Conservation (phyloP, 2,888 invertebrate species). For the Synergus gifuensis region DNA sequence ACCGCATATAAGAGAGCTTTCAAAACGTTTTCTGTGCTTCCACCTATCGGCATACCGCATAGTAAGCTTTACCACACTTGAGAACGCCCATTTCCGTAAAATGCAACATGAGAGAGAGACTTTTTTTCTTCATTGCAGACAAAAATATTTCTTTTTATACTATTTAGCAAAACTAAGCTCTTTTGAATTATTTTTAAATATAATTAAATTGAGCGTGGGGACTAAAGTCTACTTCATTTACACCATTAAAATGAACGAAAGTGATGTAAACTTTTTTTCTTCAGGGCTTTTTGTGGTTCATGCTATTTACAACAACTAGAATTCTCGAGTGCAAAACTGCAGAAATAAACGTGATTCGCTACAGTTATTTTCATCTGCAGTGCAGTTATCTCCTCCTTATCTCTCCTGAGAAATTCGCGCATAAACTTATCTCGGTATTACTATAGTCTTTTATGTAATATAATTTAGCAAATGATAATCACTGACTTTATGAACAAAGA, state of each 20-base stretch:
- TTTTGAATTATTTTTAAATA: no score
- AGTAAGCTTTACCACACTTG: neutral
- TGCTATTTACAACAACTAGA: neutral
- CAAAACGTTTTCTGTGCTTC: slow-evolving; percentile 18
- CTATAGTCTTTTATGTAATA: neutral
- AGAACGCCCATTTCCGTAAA: slow-evolving; percentile 5
- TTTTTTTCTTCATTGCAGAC: slow-evolving; percentile 7
- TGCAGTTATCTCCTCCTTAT: slow-evolving; percentile 12
- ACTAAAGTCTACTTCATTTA: no score
- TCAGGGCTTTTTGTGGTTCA: neutral
- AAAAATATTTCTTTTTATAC: neutral
- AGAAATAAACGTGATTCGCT: slow-evolving; percentile 34
- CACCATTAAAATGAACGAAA: neutral
- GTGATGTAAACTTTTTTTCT: neutral
- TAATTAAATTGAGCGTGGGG: no score
- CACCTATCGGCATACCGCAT: slow-evolving; percentile 10
- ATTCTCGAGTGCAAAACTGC: slow-evolving; percentile 18
- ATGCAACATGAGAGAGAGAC: slow-evolving; percentile 4
- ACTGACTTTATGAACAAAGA: neutral
- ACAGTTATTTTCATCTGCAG: slow-evolving; percentile 34
- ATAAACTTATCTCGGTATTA: neutral
- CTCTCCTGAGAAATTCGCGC: neutral
- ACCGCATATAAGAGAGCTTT: slow-evolving; percentile 22
- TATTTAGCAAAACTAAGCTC: no score
- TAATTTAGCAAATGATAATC: neutral